Evolutionary conservation across 2,888 invertebrate genomes (phyloP).

Genomic region (Hypomecis punctinalis): DNA sequence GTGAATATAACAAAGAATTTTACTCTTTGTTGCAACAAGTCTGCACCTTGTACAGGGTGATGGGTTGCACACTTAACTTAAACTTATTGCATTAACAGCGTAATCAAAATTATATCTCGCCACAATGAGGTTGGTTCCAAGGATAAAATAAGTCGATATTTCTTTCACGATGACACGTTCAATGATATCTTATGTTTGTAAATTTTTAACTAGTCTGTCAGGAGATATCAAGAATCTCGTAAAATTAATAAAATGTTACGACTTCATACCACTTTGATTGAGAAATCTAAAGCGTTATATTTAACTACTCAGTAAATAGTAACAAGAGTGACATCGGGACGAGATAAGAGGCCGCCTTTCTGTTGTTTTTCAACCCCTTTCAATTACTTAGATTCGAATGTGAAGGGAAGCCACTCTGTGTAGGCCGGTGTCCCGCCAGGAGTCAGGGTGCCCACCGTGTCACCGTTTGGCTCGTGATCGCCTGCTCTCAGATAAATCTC

Average conservation of each 20-base stretch:
- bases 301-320: constrained; percentile 7
- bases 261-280: background rate
- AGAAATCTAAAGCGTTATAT: background rate
- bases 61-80: no score
- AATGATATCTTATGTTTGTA: no score
- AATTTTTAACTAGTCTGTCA: no score
- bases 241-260: background rate
- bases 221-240: background rate
- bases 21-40: background rate
- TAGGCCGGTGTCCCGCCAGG: constrained; percentile 2
- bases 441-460: constrained; percentile 11
- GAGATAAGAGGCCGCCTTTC: constrained; percentile 9
- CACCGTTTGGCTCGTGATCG: constrained; percentile 51
- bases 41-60: no score
- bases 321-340: constrained; percentile 2
- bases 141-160: no score
- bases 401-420: constrained; percentile 25
- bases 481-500: constrained; percentile 53
- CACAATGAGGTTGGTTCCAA: no score
- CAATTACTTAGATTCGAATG: constrained; percentile 23
- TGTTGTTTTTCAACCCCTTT: constrained; percentile 21
- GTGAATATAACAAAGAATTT: constrained; percentile 1
- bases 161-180: no score
- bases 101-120: no score
- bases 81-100: no score